phyloP scores from a whole-genome alignment of 1,140 invertebrate species.

The Drosophila cardini region DNA sequence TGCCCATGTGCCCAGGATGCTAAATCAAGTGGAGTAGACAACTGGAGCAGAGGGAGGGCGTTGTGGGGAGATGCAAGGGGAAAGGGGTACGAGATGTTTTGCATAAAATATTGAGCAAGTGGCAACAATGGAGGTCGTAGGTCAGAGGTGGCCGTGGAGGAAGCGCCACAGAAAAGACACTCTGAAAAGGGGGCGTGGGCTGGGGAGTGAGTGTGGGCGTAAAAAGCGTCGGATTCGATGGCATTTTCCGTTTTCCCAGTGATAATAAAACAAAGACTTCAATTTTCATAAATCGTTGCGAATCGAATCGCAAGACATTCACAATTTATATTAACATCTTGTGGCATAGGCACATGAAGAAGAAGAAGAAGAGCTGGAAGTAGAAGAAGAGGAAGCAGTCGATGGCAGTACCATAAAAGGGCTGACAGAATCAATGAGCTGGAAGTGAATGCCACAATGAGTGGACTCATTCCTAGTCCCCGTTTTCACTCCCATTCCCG shows the following conservation, averaged over 20 bases:
- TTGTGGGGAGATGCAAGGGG: neutral
- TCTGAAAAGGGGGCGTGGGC: constrained; percentile 4
- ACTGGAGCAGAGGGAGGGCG: neutral
- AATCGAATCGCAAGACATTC: constrained; percentile 42
- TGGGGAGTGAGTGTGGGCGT: no score
- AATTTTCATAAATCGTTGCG: constrained; percentile 80
- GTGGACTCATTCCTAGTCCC: constrained; percentile 26
- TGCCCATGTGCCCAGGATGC: constrained; percentile 8
- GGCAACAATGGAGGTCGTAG: constrained; percentile 18
- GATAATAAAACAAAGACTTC: constrained; percentile 78
- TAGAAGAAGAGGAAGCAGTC: neutral
- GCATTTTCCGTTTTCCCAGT: constrained; percentile 20
- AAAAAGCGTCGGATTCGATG: constrained; percentile 5
- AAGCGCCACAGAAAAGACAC: no score
- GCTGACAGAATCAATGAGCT: constrained; percentile 43
- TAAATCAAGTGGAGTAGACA: constrained; percentile 34
- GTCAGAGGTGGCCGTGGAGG: neutral
- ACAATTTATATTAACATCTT: constrained; percentile 75
- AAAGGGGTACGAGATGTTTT: constrained; percentile 42
- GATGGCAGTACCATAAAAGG: constrained; percentile 14
- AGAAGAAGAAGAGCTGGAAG: neutral
- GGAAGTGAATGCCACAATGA: constrained; percentile 36
- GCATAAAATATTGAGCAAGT: constrained; percentile 73
- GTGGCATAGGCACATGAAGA: constrained; percentile 20
- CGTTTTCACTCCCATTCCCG: no score